Evolutionary conservation across 2,113 vertebrate genomes (phyloP).

Genomic region (Sminthopsis crassicaudata): DNA sequence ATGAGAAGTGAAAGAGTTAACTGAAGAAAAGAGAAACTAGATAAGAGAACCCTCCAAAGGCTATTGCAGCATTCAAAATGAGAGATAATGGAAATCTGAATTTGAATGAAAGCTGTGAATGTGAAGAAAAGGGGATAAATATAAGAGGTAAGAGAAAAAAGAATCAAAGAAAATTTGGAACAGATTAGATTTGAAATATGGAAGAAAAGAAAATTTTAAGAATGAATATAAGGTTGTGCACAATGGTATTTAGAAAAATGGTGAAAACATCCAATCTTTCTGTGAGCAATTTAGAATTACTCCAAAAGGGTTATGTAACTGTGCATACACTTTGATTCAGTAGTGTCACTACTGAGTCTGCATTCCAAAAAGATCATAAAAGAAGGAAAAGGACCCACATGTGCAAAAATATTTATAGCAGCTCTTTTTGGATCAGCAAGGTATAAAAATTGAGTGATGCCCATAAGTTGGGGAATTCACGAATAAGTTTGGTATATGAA

Average conservation of each 20-base stretch:
- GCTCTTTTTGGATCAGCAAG: no score
- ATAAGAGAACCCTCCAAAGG: neutral
- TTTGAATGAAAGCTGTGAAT: neutral
- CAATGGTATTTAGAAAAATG: neutral
- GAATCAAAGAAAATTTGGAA: neutral
- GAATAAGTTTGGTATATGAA: no score
- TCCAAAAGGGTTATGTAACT: no score
- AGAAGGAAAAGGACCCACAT: no score
- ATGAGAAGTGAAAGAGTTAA: neutral
- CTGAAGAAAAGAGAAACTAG: neutral
- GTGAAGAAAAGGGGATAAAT: neutral
- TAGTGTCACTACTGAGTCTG: no score
- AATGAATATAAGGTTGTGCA: neutral
- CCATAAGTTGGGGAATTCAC: no score
- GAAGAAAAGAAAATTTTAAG: neutral
- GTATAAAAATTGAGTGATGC: no score
- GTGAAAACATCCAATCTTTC: no score
- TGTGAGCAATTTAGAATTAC: no score
- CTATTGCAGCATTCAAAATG: neutral
- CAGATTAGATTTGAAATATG: neutral
- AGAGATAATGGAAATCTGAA: neutral
- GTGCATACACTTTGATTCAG: no score
- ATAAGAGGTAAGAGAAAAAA: neutral
- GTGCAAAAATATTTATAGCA: no score
- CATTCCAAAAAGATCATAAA: no score